These are phyloP conservation scores for Nomada ruficornis DNA, from an alignment of 2,888 invertebrate species.

Conservation along the genomic window DNA sequence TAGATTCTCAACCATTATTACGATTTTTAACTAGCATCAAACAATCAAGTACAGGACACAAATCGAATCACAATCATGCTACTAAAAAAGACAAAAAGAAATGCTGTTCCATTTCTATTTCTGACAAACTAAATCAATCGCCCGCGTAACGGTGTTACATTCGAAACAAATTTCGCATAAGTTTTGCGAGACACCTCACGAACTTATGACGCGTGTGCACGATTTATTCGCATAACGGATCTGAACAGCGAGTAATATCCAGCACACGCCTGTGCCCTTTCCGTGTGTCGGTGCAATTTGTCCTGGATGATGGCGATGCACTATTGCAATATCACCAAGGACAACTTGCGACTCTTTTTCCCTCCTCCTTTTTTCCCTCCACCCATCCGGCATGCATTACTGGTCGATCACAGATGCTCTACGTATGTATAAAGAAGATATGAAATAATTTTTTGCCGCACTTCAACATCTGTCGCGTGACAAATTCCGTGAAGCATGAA, in stretches of 20 bases:
- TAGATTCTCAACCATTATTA: too few species aligned
- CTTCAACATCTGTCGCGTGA: slow-evolving; percentile 12
- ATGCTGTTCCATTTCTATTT: too few species aligned
- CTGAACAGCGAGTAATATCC: slow-evolving; percentile 70
- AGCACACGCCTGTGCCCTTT: slow-evolving; percentile 68
- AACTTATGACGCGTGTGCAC: slow-evolving; percentile 38
- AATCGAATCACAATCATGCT: too few species aligned
- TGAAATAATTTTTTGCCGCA: slow-evolving; percentile 11
- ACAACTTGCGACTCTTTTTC: slow-evolving; percentile 57
- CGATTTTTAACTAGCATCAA: too few species aligned
- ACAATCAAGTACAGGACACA: too few species aligned
- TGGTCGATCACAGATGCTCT: slow-evolving; percentile 32
- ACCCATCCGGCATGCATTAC: slow-evolving; percentile 27
- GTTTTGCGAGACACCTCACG: slow-evolving; percentile 23
- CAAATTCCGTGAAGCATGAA: background rate
- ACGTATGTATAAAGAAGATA: slow-evolving; percentile 18
- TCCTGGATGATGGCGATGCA: slow-evolving; percentile 72
- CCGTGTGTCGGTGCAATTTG: slow-evolving; percentile 73
- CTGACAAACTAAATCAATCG: too few species aligned
- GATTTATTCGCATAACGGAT: slow-evolving; percentile 67
- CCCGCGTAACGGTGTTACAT: slow-evolving; percentile 2
- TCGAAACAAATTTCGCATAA: slow-evolving; percentile 35
- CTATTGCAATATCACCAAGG: slow-evolving; percentile 70
- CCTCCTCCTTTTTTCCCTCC: slow-evolving; percentile 2
- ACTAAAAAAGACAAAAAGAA: too few species aligned